Base-by-base conservation (phyloP, 53 echinoderm and acorn worm genomes). In the Crossaster papposus region DNA sequence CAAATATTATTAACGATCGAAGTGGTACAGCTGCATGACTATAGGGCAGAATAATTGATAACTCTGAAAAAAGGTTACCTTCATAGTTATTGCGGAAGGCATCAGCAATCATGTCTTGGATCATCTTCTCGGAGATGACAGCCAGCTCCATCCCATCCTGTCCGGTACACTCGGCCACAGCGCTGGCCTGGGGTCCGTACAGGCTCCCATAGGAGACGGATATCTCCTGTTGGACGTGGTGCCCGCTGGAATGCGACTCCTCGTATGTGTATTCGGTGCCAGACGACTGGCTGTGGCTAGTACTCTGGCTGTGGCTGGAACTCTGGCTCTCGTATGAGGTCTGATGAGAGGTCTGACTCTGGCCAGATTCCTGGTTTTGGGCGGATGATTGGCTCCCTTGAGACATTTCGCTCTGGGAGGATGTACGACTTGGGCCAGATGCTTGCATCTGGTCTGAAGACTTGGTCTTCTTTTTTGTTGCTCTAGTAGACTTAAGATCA, bases 401-500 rank as follows among this genome's bases (percentile, higher is more conserved):
- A n/a, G n/a, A n/a, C n/a, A n/a, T n/a, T n/a, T n/a, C n/a, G n/a
- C n/a, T 62, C 12, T 62, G 62, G 17, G 15, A 14, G 17, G 62
- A 62, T 62, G 7, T 2, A 9, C 3, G 23, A 18, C 17, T 20
- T 23, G 13, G 9, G 44, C 22, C 26, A 50, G 15, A 4, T 13
- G 36, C 20, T 34, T 34, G 36, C n/a, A 38, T 36, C 77, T 36
- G 34, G 11, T 77, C 33, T 15, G 62, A 17, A 9, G 12, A 88
- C 65, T 87, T 91, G 77, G 87, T 81, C 65, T 90, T 93, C 89
- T 93, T 91, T 80, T 91, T 80, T 14, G 30, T 55, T 55, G 3
- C n/a, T 80, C 33, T 80, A 18, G 28, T 17, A 28, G 72, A 71
- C 13, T 6, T 14, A 6, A 14, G 72, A 28, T 52, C 30, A 15